These are phyloP conservation scores for Anser cygnoides DNA, from an alignment of 2,113 vertebrate genomes.

Conservation along the genomic window DNA sequence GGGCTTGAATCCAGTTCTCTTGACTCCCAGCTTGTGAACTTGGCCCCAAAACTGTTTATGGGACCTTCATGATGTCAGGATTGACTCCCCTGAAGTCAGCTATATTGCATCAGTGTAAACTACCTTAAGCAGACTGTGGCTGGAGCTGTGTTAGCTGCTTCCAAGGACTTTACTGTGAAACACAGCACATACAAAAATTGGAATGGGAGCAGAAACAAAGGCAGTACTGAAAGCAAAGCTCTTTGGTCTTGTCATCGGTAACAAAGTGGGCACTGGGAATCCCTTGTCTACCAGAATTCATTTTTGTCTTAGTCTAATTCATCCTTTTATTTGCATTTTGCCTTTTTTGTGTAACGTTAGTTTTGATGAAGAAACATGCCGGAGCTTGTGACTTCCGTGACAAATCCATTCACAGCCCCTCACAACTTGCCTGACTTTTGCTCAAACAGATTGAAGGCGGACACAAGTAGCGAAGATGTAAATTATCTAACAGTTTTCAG, in stretches of 20 bases:
- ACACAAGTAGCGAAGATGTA: neutral
- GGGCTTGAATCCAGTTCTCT: neutral
- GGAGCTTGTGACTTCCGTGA: neutral
- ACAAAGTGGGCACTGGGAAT: neutral
- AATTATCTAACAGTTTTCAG: neutral
- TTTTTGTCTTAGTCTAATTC: slow-evolving; percentile 10
- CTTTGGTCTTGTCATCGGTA: neutral
- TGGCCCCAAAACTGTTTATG: slow-evolving; percentile 7
- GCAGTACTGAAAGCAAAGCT: neutral
- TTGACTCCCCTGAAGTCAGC: slow-evolving; percentile 14
- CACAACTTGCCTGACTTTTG: neutral
- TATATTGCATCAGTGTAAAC: neutral
- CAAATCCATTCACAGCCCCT: slow-evolving; percentile 12
- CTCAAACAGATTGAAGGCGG: neutral
- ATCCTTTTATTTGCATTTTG: slow-evolving; percentile 8
- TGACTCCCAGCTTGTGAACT: neutral
- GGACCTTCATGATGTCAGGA: slow-evolving; percentile 21
- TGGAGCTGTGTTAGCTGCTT: neutral
- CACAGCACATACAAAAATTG: neutral
- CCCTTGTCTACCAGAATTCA: neutral
- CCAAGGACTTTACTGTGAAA: slow-evolving; percentile 5
- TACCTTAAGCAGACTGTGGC: neutral
- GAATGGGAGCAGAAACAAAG: neutral
- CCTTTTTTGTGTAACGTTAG: neutral
- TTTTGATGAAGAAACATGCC: slow-evolving; percentile 34